Percentiles rank a stretch among this genome's conserved stretches.
These are phyloP conservation scores for Dryoscopus gambensis DNA, from an alignment of 2,113 vertebrate species.

Conservation along the genomic window DNA sequence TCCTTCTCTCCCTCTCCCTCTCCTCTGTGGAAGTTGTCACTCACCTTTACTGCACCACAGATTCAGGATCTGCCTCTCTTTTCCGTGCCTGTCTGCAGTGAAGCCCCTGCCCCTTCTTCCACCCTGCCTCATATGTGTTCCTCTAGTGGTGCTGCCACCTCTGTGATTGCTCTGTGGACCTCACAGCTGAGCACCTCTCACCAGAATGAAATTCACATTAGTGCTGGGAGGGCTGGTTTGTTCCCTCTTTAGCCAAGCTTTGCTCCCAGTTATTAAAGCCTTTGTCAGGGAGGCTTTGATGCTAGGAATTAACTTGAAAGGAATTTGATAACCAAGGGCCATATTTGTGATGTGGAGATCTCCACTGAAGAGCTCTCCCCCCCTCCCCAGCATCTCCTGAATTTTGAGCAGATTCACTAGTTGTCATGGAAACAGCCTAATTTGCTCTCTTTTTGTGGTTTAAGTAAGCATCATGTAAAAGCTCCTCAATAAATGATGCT, in stretches of 20 bases:
- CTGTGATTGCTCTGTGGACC: not conserved
- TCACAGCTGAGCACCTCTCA: not conserved
- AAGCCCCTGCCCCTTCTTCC: not conserved
- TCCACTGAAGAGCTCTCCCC: not conserved
- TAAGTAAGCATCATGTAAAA: constrained; percentile 53
- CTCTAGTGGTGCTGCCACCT: not conserved
- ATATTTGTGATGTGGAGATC: not conserved
- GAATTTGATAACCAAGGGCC: constrained; percentile 24
- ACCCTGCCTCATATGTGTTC: not conserved
- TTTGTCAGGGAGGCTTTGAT: not conserved
- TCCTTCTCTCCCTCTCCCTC: not conserved
- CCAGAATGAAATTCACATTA: not conserved
- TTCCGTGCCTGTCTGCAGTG: not conserved
- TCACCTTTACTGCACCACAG: not conserved
- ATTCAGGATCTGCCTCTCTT: not conserved
- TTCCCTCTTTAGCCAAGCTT: not conserved
- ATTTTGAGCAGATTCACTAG: constrained; percentile 45
- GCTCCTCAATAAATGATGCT: constrained; percentile 38
- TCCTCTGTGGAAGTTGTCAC: not conserved
- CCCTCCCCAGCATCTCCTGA: not conserved
- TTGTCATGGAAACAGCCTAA: constrained; percentile 66
- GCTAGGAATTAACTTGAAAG: constrained; percentile 30
- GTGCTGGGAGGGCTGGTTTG: not conserved
- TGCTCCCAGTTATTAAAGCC: not conserved
- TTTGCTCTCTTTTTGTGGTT: constrained; percentile 35